Evolutionary conservation across 2,797 vertebrate species (phyloP).

Genomic region (Adelosebastes latens): DNA sequence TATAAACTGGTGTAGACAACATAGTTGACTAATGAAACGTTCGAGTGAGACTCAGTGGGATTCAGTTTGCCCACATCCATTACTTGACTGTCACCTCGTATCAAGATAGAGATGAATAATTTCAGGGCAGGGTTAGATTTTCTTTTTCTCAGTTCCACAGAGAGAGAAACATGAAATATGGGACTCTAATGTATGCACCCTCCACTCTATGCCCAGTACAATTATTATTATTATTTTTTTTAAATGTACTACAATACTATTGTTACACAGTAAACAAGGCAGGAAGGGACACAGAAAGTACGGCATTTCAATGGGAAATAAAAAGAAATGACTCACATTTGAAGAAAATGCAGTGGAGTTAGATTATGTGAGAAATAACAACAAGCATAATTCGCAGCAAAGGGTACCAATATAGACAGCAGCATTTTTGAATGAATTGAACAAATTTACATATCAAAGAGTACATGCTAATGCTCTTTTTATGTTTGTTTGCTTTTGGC

Average conservation of each 20-base stretch:
- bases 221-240: neutral
- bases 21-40: slow-evolving; percentile 40
- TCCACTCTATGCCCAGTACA: neutral
- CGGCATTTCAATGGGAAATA: neutral
- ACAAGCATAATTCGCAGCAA: neutral
- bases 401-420: neutral
- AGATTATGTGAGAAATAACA: neutral
- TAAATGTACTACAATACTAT: neutral
- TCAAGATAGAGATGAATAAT: slow-evolving; percentile 39
- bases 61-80: slow-evolving; percentile 42
- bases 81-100: slow-evolving; percentile 27
- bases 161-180: slow-evolving; percentile 1
- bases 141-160: neutral
- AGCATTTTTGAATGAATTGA: neutral
- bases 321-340: neutral
- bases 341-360: neutral
- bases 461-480: neutral
- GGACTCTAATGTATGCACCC: neutral
- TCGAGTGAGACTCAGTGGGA: slow-evolving; percentile 20
- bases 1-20: slow-evolving; percentile 30
- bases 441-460: neutral
- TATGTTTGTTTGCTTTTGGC: neutral
- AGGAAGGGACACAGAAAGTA: neutral
- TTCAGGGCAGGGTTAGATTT: neutral
- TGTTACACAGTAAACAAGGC: neutral